A percentile compares a stretch with the other conserved stretches of the same genome.
Evolutionary conservation across 1,140 invertebrate genomes (phyloP).

Genomic region (Triops cancriformis): DNA sequence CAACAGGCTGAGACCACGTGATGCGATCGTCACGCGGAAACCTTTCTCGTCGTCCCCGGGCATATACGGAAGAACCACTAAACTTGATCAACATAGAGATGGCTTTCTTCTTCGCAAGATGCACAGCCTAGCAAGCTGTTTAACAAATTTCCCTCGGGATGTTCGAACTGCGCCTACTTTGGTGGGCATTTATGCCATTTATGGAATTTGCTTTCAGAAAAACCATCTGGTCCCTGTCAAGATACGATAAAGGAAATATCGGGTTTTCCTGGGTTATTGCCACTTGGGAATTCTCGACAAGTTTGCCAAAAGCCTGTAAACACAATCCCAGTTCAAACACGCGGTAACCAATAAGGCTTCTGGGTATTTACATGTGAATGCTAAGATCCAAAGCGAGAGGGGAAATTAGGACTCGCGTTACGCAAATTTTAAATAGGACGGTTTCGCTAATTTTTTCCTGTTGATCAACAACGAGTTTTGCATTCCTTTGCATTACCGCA

Average conservation of each 20-base stretch:
- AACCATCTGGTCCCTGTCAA: not conserved
- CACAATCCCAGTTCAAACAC: not conserved
- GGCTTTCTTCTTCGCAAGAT: not conserved
- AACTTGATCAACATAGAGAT: no score
- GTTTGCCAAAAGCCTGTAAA: not conserved
- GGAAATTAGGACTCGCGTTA: no score
- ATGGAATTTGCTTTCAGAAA: not conserved
- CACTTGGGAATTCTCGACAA: not conserved
- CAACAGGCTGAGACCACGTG: not conserved
- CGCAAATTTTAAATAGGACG: no score
- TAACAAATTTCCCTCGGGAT: not conserved
- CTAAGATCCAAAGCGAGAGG: no score
- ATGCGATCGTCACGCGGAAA: not conserved
- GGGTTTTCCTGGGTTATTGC: not conserved
- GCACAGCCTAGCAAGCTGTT: not conserved
- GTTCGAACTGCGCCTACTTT: not conserved
- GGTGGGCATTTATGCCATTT: not conserved
- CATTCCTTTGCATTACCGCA: not conserved
- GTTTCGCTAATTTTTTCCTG: no score
- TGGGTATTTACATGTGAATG: no score
- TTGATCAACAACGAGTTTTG: no score
- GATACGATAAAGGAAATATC: not conserved
- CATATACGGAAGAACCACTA: constrained; percentile 2
- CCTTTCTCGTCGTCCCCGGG: not conserved
- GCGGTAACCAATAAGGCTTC: no score